phyloP scores from a whole-genome alignment of 2,113 vertebrate genomes.

The Ifrita kowaldi region DNA sequence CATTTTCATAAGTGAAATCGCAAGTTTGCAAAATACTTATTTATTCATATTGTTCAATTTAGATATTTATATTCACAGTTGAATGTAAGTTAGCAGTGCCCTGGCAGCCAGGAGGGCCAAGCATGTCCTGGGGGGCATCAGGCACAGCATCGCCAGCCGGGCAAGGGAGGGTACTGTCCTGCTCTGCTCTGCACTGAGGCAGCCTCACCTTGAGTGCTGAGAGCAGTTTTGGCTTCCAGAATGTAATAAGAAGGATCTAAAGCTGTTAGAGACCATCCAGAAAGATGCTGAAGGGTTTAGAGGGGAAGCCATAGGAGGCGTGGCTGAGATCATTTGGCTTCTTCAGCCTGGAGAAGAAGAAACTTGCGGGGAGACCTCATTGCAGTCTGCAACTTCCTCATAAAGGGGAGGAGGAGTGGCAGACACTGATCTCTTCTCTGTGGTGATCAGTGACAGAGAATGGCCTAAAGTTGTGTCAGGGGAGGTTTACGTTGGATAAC shows the following conservation, averaged over 20 bases:
- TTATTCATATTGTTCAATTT: background rate
- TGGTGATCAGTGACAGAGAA: background rate
- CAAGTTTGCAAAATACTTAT: background rate
- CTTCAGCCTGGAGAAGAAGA: background rate
- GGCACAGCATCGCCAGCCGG: fast-evolving
- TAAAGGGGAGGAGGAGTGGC: background rate
- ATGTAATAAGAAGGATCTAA: background rate
- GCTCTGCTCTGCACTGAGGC: background rate
- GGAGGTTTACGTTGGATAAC: background rate
- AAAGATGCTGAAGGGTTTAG: background rate
- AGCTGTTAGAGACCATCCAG: background rate
- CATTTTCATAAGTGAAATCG: background rate
- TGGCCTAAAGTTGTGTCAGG: background rate
- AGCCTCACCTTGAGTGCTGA: background rate
- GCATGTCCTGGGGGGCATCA: fast-evolving
- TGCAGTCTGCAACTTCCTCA: background rate
- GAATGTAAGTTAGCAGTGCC: background rate
- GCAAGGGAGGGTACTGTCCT: background rate
- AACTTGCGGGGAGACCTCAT: background rate
- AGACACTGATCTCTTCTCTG: background rate
- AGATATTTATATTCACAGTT: background rate
- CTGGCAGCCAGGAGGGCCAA: background rate
- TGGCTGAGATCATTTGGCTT: background rate
- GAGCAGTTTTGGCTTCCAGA: no score
- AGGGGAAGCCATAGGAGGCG: background rate